Conservation (phyloP, 2,888 invertebrate genomes). For the Sarcophaga carnaria region DNA sequence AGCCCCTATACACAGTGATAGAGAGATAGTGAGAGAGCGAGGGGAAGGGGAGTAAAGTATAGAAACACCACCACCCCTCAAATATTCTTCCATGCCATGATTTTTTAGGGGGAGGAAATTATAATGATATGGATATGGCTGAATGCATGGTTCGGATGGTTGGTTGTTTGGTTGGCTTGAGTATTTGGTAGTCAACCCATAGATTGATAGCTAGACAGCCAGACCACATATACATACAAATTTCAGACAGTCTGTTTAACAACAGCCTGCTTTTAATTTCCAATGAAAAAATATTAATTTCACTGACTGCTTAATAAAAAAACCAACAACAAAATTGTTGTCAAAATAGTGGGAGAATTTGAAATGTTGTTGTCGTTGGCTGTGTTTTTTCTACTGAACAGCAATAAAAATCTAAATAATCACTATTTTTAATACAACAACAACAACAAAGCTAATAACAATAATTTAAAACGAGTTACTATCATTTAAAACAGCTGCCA, state of each 20-base stretch:
- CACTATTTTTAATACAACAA: too few relatives aligned
- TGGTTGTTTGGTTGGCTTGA: too few relatives aligned
- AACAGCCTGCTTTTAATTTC: too few relatives aligned
- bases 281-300: too few relatives aligned
- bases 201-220: too few relatives aligned
- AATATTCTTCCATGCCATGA: constrained; percentile 38
- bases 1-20: constrained; percentile 62
- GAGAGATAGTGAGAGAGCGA: constrained; percentile 44
- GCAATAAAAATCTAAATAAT: too few relatives aligned
- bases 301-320: too few relatives aligned
- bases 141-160: background rate
- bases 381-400: too few relatives aligned
- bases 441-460: too few relatives aligned
- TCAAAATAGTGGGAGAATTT: background rate
- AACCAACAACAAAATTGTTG: background rate
- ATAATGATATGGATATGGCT: constrained; percentile 26
- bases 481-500: constrained; percentile 50
- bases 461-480: background rate
- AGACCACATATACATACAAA: background rate
- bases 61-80: constrained; percentile 9
- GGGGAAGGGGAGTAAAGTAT: background rate
- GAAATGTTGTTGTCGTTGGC: too few relatives aligned
- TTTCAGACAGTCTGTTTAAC: background rate
- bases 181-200: too few relatives aligned
- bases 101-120: constrained; percentile 16